Evolutionary conservation across 2,797 vertebrate species (phyloP), one percentile per base, ranked within the genome.

Genomic region (Cercopithecus petaurista): DNA sequence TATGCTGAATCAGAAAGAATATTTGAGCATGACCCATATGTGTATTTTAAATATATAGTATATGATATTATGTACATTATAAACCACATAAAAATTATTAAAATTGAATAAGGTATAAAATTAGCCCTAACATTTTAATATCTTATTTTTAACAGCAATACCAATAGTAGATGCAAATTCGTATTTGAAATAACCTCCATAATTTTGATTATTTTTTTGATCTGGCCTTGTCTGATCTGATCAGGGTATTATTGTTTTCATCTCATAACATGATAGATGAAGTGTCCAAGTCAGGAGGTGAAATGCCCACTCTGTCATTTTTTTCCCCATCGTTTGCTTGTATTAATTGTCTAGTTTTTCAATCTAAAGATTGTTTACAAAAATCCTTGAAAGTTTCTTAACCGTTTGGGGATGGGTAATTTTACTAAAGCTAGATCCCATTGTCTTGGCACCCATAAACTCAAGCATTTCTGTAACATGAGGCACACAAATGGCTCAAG

Each of bases 61-160:
- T 80, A 46, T 55, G 79, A 50, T 76, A 26, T 50, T 77, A 36
- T 61, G n/a, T 61, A 95, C 11, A 28, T 90, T 61, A 77, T 70
- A 90, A 90, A 55, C 50, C 43, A 39, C 19, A 36, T 52, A 46
- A 81, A 92, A 52, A 87, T 77, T 46, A 75, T n/a, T 59, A 46
- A 84, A 93, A 77, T 33, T 57, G 57, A 28, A 55, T 75, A 33
- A 92, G 24, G 55, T 67, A 85, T 57, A 72, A 39, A 85, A 67
- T 95, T 85, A 33, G 33, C 26, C 41, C 57, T 30, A 82, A 33
- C 22, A 46, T 88, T 64, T 50, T 33, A 76, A 77, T 87, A 41
- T 26, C 43, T 70, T 89, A 92, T 28, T 88, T 76, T 83, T 83
- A 73, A 95, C 13, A 87, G 43, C 26, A 83, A 33, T 90, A 95